Conservation (phyloP, 2,797 vertebrate species). For the Huso huso region DNA sequence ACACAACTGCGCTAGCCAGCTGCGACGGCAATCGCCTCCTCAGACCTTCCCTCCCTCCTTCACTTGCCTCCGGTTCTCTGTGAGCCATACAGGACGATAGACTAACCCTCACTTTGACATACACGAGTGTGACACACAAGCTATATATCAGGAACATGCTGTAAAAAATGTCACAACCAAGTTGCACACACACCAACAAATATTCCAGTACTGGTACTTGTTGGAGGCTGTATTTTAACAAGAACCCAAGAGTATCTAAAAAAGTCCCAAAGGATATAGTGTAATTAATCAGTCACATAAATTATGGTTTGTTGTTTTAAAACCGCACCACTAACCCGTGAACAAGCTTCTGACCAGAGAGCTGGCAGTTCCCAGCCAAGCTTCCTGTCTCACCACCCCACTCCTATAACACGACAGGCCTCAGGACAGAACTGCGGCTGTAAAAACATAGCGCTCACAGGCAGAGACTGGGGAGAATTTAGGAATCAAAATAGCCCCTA, state of each 20-base stretch:
- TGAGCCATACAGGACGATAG: not conserved
- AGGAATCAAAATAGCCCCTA: not conserved
- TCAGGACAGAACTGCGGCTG: not conserved
- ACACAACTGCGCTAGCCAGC: slow-evolving; percentile 8
- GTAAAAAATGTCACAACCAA: not conserved
- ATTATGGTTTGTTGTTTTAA: slow-evolving; percentile 21
- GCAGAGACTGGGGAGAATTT: not conserved
- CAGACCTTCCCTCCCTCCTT: not conserved
- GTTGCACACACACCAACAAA: not conserved
- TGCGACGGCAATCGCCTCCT: not conserved
- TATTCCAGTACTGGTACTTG: not conserved
- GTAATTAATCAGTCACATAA: slow-evolving; percentile 25
- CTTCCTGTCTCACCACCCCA: not conserved
- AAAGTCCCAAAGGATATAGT: slow-evolving; percentile 6
- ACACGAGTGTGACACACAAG: slow-evolving; percentile 14
- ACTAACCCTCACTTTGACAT: slow-evolving; percentile 9
- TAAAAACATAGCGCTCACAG: slow-evolving; percentile 8
- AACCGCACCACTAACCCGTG: slow-evolving; percentile 3
- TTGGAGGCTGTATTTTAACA: not conserved
- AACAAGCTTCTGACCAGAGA: slow-evolving; percentile 4
- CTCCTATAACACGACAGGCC: no score
- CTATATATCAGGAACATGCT: not conserved
- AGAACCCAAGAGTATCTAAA: no score
- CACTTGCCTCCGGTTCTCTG: not conserved
- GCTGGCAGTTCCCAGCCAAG: slow-evolving; percentile 1